Percentiles rank a stretch among this genome's conserved stretches.
phyloP scores from a whole-genome alignment of 2,888 invertebrate genomes.

The Omphaloscelis lunosa region DNA sequence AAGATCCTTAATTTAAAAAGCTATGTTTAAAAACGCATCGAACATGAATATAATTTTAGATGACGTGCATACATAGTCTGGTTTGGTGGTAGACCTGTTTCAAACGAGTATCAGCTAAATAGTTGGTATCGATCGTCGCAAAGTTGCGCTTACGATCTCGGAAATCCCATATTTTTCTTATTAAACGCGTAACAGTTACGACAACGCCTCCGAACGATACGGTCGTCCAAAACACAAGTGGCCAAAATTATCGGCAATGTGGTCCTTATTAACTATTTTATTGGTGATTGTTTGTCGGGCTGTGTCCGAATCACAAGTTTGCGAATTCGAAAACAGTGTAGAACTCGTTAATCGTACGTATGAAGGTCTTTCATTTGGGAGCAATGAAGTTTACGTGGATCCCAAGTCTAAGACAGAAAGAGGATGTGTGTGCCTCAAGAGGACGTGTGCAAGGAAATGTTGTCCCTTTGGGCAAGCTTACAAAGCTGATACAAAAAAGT shows the following conservation, averaged over 20 bases:
- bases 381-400: conserved; percentile 74
- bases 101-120: background rate
- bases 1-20: background rate
- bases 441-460: conserved; percentile 78
- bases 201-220: conserved; percentile 15
- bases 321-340: conserved; percentile 46
- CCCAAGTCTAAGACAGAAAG: conserved; percentile 63
- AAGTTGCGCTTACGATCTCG: conserved; percentile 20
- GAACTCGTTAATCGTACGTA: conserved; percentile 49
- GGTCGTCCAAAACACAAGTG: conserved; percentile 31
- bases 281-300: conserved; percentile 22
- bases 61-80: background rate
- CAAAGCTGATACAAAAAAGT: background rate
- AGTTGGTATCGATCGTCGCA: background rate
- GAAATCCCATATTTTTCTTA: conserved; percentile 26
- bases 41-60: background rate
- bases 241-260: conserved; percentile 31
- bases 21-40: background rate
- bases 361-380: conserved; percentile 69
- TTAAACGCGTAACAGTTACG: conserved; percentile 25
- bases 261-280: conserved; percentile 32
- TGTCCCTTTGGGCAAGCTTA: conserved; percentile 78
- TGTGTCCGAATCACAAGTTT: conserved; percentile 51
- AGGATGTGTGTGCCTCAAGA: conserved; percentile 77
- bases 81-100: conserved; percentile 22